phyloP scores from a whole-genome alignment of 2,113 vertebrate genomes.

The Tichodroma muraria region DNA sequence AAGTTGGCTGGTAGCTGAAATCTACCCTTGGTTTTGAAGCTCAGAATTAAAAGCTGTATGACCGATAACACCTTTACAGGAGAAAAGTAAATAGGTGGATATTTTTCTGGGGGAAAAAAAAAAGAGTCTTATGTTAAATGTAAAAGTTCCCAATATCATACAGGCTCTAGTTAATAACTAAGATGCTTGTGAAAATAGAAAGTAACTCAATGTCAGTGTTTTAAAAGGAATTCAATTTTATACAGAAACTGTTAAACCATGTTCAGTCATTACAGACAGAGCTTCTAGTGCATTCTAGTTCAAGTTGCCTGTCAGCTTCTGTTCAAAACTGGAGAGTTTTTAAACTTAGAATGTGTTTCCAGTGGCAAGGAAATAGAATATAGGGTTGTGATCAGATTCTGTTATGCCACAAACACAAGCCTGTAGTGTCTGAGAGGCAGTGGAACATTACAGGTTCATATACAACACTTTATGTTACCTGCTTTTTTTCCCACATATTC shows the following conservation, averaged over 20 bases:
- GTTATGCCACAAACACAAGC: not conserved
- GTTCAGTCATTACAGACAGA: not conserved
- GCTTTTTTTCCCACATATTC: not conserved
- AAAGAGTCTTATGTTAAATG: not conserved
- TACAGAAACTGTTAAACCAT: not conserved
- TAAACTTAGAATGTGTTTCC: not conserved
- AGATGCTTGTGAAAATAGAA: not conserved
- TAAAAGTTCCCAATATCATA: not conserved
- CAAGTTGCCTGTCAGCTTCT: not conserved
- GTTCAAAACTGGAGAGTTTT: not conserved
- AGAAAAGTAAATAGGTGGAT: not conserved
- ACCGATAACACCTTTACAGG: not conserved
- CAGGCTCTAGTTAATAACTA: not conserved
- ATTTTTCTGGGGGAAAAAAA: accelerated
- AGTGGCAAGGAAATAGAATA: not conserved
- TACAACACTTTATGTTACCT: not conserved
- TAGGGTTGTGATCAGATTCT: not conserved
- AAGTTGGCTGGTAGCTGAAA: not conserved
- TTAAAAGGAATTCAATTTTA: not conserved
- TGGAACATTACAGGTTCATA: not conserved
- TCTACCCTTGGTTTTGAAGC: not conserved
- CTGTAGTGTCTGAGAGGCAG: not conserved
- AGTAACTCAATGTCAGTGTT: not conserved
- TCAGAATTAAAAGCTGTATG: not conserved
- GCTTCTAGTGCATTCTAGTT: not conserved